Evolutionary conservation across 2,797 vertebrate species (phyloP), one percentile per base, ranked within the genome.

Genomic region (Harpagifer antarcticus): DNA sequence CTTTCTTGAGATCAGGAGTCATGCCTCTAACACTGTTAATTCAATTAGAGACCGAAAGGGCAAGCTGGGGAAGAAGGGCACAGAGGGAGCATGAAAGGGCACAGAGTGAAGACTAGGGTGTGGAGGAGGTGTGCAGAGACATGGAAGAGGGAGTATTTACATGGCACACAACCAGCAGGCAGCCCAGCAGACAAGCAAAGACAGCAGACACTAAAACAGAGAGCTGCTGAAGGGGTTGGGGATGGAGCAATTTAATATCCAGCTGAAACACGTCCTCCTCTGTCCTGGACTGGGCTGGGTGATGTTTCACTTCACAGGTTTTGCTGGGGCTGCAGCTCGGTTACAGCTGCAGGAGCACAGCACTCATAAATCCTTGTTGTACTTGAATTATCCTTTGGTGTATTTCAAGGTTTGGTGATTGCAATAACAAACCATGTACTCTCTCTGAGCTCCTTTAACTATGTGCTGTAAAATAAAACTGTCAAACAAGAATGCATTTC

Each of bases 31-130:
- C 43, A 13, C 74, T 69, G 60, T 67, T 90, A 85, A 90, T 91
- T 92, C 68, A 92, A 89, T 93, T 86, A 92, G 72, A 79, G 65
- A 74, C 56, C 20, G 52, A 87, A 82, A 74, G 80, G 73, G 63
- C 63, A 74, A 66, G 66, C 50, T 57, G 74, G 59, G 48, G 66
- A 74, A 76, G 27, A 65, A 54, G 68, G 65, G 68, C 72, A 69
- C 16, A 42, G 3, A 42, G 56, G 57, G 81, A 80, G 84, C 10
- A 23, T 80, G 81, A 88, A 89, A 79, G 81, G 79, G 64, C 80
- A 83, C n/a, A 2, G 9, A 73, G 72, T 63, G 71, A 54, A 74
- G 68, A 57, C 37, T 55, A 56, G 53, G 42, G 67, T 71, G 81
- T 66, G 81, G 65, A 84, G 60, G 59, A 60, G 69, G 49, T 66